These are phyloP conservation scores for Notothenia coriiceps DNA, from an alignment of 2,113 vertebrate genomes.

Conservation along the genomic window DNA sequence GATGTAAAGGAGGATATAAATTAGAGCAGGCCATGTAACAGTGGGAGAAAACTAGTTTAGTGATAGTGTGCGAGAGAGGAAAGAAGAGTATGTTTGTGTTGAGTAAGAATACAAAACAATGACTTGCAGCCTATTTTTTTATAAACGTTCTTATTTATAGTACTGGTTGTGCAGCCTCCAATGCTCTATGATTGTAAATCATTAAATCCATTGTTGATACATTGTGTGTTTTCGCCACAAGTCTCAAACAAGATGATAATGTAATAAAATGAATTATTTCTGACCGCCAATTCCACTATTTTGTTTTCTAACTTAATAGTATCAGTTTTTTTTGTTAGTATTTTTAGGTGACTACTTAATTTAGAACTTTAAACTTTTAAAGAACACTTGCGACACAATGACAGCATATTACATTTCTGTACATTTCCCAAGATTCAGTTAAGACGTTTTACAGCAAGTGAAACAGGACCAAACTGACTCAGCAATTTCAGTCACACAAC, in stretches of 20 bases:
- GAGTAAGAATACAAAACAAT: too few species aligned
- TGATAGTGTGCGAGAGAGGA: not conserved
- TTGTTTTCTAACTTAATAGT: not conserved
- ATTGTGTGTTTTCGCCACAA: too few species aligned
- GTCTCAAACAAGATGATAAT: too few species aligned
- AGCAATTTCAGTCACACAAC: not conserved
- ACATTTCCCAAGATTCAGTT: not conserved
- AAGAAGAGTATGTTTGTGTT: not conserved
- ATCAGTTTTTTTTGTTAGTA: not conserved
- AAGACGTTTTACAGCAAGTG: not conserved
- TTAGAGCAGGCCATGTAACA: constrained; percentile 21
- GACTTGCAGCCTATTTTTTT: too few species aligned
- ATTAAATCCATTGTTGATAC: too few species aligned
- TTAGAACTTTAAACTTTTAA: not conserved
- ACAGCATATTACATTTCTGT: not conserved
- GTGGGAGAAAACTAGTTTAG: not conserved
- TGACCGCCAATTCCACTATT: not conserved
- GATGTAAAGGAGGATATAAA: constrained; percentile 24
- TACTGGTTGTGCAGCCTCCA: too few species aligned
- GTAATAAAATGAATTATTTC: not conserved
- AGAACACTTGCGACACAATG: not conserved
- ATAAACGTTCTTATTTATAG: too few species aligned
- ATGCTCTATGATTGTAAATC: too few species aligned
- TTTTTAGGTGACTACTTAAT: not conserved
- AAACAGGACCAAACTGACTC: not conserved